Percentiles rank a stretch among this genome's conserved stretches.
Conservation (phyloP, 2,797 vertebrate genomes). For the Phrynocephalus forsythii region DNA sequence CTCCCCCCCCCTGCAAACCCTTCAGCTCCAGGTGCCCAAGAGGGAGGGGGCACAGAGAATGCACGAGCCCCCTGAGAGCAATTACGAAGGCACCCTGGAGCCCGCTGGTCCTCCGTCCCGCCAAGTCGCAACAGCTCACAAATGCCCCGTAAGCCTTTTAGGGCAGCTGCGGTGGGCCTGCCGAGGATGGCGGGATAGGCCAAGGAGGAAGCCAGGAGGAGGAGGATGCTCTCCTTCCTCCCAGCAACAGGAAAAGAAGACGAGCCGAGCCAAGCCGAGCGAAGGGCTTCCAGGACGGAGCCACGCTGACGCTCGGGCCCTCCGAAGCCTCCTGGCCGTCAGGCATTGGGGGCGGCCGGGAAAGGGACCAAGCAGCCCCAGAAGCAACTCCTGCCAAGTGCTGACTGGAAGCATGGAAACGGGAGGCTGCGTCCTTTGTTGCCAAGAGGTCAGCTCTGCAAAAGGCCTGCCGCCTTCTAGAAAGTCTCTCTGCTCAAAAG, state of each 20-base stretch:
- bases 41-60: not conserved
- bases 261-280: too few species aligned
- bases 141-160: not conserved
- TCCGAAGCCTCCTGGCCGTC: not conserved
- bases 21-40: not conserved
- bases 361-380: not conserved
- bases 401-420: not conserved
- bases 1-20: not conserved
- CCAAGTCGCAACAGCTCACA: not conserved
- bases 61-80: not conserved
- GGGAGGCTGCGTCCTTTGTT: not conserved
- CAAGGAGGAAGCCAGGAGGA: not conserved
- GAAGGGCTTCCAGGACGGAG: not conserved
- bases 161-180: not conserved
- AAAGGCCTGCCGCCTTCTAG: not conserved
- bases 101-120: not conserved
- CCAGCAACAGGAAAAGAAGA: not conserved
- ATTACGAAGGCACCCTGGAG: not conserved
- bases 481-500: not conserved
- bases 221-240: too few species aligned
- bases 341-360: too few species aligned
- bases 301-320: not conserved
- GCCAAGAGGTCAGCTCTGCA: not conserved
- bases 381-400: not conserved
- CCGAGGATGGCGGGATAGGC: not conserved